Evolutionary conservation across 2,888 invertebrate species (phyloP), one percentile per base, ranked within the genome.

Genomic region (Trichogramma evanescens): DNA sequence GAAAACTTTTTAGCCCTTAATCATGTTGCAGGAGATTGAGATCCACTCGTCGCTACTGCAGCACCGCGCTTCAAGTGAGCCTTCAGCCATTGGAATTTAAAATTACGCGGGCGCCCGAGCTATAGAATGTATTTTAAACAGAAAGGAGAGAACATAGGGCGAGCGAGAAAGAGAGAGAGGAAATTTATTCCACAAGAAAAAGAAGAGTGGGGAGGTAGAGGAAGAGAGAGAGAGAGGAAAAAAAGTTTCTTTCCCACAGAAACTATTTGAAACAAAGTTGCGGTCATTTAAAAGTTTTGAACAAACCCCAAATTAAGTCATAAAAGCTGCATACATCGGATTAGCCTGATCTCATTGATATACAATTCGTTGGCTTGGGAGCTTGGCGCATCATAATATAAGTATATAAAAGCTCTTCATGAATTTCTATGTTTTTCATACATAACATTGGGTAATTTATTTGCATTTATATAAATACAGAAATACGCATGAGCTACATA

Each of bases 181-280:
- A 59, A 57, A 63, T 63, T 59, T 59, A 59, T 63, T 59, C 58
- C 43, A 41, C 38, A n/a, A 39, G 7, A 40, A 50, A 59, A 59
- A 63, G 58, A 55, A 59, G 48, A 26, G 26, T 26, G 26, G 26
- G 26, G 26, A 26, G 26, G 26, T 26, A 26, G 26, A 26, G 26
- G 26, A 26, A 26, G 26, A 26, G 3, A 26, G 3, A 26, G 26
- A 26, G 13, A 13, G 13, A 39, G 7, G 45, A 50, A 59, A 59
- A 63, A 59, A 55, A 59, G 48, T 58, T 5, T 43, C 40, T 39
- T 40, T 39, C 10, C 40, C 48, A 52, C 48, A 59, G 45, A 57
- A 63, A 63, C 59, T 57, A 63, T 54, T 59, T 52, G 55, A 62
- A 59, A 63, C 55, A 57, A 57, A 59, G 55, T 62, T 59, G 59